These are phyloP conservation scores for Zaprionus lachaisei DNA, from an alignment of 1,140 invertebrate species.

Conservation along the genomic window DNA sequence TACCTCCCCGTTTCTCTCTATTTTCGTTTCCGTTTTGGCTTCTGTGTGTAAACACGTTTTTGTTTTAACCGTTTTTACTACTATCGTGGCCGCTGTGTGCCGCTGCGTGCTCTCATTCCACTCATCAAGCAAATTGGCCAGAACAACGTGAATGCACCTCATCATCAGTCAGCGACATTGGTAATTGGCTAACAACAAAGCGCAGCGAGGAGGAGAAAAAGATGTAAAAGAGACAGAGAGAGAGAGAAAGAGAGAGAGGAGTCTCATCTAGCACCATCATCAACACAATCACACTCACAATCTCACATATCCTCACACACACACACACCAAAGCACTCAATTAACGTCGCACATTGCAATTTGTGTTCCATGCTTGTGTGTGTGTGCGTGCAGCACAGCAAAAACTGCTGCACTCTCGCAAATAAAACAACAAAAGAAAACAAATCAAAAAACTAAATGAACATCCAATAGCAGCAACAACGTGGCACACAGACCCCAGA, in stretches of 20 bases:
- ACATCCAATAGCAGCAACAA: conserved; percentile 47
- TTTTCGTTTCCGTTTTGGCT: conserved; percentile 10
- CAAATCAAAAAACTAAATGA: conserved; percentile 48
- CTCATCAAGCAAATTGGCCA: conserved; percentile 66
- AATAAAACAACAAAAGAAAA: conserved; percentile 16
- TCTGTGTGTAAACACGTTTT: conserved; percentile 27
- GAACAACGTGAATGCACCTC: conserved; percentile 55
- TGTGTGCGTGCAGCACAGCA: conserved; percentile 9
- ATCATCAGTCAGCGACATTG: conserved; percentile 73
- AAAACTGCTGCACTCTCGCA: conserved; percentile 7
- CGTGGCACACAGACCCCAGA: conserved; percentile 73
- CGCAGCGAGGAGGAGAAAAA: conserved; percentile 24
- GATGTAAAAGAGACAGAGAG: conserved; percentile 27
- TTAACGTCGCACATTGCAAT: conserved; percentile 62
- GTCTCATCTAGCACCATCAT: conserved; percentile 37
- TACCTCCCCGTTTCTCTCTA: conserved; percentile 2
- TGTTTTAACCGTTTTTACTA: conserved; percentile 25
- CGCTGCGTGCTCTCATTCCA: conserved; percentile 46
- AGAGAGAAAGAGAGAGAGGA: conserved; percentile 23
- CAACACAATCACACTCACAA: conserved; percentile 22
- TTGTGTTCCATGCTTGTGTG: conserved; percentile 51
- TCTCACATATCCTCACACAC: conserved; percentile 14
- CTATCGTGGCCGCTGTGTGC: conserved; percentile 33
- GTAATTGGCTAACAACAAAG: conserved; percentile 70
- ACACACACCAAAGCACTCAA: conserved; percentile 48